Conservation (phyloP, 2,113 vertebrate genomes). For the Tragulus kanchil region DNA sequence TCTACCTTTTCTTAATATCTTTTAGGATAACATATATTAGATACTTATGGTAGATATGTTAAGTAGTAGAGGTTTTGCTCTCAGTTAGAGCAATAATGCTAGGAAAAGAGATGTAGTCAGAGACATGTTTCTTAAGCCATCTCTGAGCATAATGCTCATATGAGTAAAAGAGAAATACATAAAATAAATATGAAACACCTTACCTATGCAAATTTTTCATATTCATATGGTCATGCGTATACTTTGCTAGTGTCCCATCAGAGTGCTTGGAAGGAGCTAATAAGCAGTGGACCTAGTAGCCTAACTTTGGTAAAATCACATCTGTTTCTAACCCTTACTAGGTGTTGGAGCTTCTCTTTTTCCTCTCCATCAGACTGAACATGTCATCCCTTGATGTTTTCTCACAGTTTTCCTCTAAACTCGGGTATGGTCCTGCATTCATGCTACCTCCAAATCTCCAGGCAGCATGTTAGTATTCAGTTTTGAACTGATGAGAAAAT, state of each 20-base stretch:
- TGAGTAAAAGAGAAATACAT: neutral
- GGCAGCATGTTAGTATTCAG: neutral
- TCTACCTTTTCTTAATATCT: neutral
- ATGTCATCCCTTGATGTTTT: neutral
- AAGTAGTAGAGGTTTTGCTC: neutral
- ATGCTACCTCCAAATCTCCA: neutral
- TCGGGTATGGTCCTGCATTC: neutral
- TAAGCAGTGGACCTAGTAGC: neutral
- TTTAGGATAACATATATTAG: neutral
- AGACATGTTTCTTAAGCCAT: neutral
- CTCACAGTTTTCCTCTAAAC: neutral
- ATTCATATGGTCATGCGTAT: neutral
- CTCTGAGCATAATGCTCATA: neutral
- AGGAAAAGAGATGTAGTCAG: neutral
- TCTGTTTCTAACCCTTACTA: neutral
- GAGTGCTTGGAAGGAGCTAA: neutral
- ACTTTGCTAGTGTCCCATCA: neutral
- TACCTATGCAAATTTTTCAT: neutral
- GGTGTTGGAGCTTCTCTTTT: neutral
- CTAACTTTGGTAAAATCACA: neutral
- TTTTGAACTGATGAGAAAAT: conserved; percentile 19
- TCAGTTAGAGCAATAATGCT: neutral
- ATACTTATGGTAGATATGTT: neutral
- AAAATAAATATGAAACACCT: neutral
- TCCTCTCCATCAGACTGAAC: neutral